Base-by-base conservation (phyloP, 2,113 vertebrate species). In the Oreocharis arfaki region DNA sequence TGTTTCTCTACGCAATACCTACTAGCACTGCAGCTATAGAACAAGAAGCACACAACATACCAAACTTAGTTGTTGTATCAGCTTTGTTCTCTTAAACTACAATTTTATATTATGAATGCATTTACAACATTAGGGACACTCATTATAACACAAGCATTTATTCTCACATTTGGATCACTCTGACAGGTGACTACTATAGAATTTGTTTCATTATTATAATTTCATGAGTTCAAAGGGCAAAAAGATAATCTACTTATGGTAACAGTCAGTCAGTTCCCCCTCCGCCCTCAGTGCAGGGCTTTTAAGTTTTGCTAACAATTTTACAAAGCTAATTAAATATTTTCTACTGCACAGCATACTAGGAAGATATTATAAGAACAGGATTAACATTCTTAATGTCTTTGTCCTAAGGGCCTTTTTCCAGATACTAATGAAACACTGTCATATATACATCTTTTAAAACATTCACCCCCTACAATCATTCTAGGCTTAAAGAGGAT, bases 311-410 rank as follows among this genome's bases (percentile, higher is more conserved):
- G 50, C 82, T 94, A 91, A 96, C 85, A 87, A 56, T 95, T 96
- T 94, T 74, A 63, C 59, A 85, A 67, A 85, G 75, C 75, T 96
- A 96, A 95, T 97, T 94, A 97, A 94, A 91, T 94, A 90, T 94
- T 96, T 96, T 96, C 85, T 90, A 67, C 84, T 86, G 85, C 90
- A 94, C 85, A 96, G 76, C 56, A 10, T 83, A 93, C 90, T 90
- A 93, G 59, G 87, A 91, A 91, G 90, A 94, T 80, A 74, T 47
- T 91, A 59, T 60, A 92, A 84, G 90, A 92, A 92, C 44, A 67
- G 85, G 93, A 94, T 97, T 97, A 96, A 96, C 90, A 96, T 94
- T 96, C 87, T 95, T 94, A 88, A 88, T 93, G 68, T 44, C 88
- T 96, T 91, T 90, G 83, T 95, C 96, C 93, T 95, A 88, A 78